Conservation (phyloP, 2,113 vertebrate species). For the Halcyon senegalensis region DNA sequence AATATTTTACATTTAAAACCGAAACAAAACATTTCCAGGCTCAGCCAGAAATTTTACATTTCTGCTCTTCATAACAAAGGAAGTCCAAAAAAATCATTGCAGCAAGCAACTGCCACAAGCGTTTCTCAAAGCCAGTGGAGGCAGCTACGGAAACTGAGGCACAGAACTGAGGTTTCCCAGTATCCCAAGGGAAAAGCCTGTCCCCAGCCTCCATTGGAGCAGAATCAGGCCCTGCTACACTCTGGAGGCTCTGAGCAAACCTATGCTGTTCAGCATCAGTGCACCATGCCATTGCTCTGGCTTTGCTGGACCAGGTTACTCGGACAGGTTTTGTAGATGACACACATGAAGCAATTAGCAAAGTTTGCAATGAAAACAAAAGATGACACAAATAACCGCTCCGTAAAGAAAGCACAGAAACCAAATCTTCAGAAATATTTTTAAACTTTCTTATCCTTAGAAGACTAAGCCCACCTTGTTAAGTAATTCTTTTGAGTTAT, state of each 20-base stretch:
- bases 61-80: background rate
- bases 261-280: background rate
- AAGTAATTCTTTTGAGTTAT: background rate
- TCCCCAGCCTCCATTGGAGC: rapidly evolving
- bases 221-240: background rate
- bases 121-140: background rate
- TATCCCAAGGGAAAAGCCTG: background rate
- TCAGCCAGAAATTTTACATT: background rate
- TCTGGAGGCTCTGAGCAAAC: background rate
- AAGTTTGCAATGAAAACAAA: background rate
- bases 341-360: background rate
- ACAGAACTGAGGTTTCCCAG: background rate
- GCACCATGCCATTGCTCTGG: background rate
- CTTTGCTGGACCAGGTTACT: rapidly evolving
- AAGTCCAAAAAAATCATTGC: background rate
- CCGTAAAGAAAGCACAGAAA: background rate
- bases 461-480: background rate
- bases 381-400: background rate
- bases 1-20: background rate
- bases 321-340: background rate
- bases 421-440: background rate
- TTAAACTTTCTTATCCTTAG: background rate
- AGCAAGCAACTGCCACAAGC: background rate
- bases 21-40: too few species aligned
- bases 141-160: background rate